Percentiles rank a stretch among this genome's conserved stretches.
These are phyloP conservation scores for Nomada fucata DNA, from an alignment of 2,888 invertebrate species.

Conservation along the genomic window DNA sequence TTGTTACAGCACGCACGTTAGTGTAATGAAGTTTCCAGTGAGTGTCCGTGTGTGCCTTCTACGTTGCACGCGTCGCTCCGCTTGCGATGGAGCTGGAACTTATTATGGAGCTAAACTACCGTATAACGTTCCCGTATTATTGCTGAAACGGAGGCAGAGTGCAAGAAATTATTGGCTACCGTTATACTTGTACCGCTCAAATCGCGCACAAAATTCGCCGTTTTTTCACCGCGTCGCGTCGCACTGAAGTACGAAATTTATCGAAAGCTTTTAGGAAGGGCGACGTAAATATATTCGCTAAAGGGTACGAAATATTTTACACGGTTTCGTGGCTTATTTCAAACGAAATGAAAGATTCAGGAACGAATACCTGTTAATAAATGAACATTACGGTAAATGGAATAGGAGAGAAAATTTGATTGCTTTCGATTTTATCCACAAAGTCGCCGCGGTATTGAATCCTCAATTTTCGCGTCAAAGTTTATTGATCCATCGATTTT, in stretches of 20 bases:
- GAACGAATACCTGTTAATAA: too few species aligned
- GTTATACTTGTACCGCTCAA: neutral
- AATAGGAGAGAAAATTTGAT: too few species aligned
- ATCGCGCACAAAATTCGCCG: neutral
- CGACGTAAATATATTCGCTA: too few species aligned
- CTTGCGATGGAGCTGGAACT: conserved; percentile 22
- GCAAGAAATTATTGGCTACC: conserved; percentile 3
- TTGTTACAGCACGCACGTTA: conserved; percentile 42
- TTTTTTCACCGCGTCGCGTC: neutral
- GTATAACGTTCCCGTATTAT: conserved; percentile 11
- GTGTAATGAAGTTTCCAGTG: conserved; percentile 41
- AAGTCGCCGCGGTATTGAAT: too few species aligned
- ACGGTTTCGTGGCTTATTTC: neutral
- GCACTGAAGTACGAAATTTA: conserved; percentile 10
- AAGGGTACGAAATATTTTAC: too few species aligned
- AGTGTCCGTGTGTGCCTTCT: neutral
- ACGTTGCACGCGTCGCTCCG: conserved; percentile 1
- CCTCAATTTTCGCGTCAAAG: too few species aligned
- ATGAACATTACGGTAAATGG: too few species aligned
- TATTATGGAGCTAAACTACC: conserved; percentile 25
- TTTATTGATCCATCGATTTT: too few species aligned
- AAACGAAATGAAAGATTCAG: neutral
- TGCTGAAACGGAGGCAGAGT: neutral
- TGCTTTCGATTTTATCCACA: too few species aligned
- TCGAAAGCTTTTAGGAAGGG: neutral